Base-by-base conservation (phyloP, 2,888 invertebrate genomes). In the Rotaria socialis region DNA sequence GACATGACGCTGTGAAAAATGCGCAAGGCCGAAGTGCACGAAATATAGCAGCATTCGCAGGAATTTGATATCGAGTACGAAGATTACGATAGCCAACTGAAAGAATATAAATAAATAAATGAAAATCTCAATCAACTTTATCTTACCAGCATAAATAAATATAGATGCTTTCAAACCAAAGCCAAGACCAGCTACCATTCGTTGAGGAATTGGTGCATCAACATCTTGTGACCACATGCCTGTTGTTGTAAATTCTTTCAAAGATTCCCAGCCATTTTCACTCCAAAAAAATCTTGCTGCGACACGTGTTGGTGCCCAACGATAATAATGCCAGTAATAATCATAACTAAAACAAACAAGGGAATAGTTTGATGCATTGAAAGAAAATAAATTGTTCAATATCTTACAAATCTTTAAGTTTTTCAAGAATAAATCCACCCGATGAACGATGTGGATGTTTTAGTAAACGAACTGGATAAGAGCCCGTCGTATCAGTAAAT, bases 261-360 rank as follows among this genome's bases (percentile, higher is more conserved):
- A 67, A 14, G 35, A 67, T 67, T 67, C 35, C 47, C 47, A 80
- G 22, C 47, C 75, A 43, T 80, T 80, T 3, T 47, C 41, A 80
- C 47, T 80, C 47, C 47, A 43, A 16, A 47, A 47, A 43, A 47
- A 47, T 43, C 50, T 2, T 50, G 50, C 50, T 50, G 50, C 50
- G 1, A 50, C 50, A 50, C 50, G 47, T 47, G 47, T 47, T 11
- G 75, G 47, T 80, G 47, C 47, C 43, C n/a, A 80, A 22, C 75
- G 75, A 80, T 80, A 80, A 47, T 80, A 80, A 80, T 80, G 47
- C 43, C n/a, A 80, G 2, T 47, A 80, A 47, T 80, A 80, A n/a
- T 80, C 75, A 80, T 80, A 80, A 35, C 67, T 67, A 50, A 50
- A 11, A 50, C 8, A 50, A 50, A 50, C 50, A 50, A 50, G 14